Percentiles rank a stretch among this genome's conserved stretches.
Conservation (phyloP, 2,113 vertebrate genomes). For the Notarius lentiginosus region DNA sequence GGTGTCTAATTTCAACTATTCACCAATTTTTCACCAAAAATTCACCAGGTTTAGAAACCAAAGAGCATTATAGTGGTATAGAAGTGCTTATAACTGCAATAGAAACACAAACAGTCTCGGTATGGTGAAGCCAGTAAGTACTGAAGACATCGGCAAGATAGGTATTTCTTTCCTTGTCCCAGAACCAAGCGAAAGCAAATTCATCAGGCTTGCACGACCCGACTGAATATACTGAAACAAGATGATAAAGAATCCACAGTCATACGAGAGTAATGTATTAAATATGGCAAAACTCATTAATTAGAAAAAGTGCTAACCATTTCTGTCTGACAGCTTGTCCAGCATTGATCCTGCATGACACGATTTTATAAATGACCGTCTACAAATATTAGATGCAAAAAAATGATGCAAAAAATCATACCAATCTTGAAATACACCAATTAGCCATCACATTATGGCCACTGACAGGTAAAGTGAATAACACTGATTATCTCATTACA, state of each 20-base stretch:
- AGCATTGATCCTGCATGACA: constrained; percentile 41
- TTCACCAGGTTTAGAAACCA: too few species aligned
- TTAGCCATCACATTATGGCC: too few species aligned
- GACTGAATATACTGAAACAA: constrained; percentile 22
- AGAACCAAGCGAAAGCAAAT: neutral
- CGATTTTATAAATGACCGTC: constrained; percentile 38
- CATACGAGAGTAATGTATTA: neutral
- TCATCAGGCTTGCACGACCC: neutral
- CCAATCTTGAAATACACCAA: too few species aligned
- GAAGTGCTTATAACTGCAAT: too few species aligned
- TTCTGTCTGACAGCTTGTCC: neutral
- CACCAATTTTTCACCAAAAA: neutral
- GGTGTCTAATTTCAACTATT: neutral
- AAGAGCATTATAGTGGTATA: too few species aligned
- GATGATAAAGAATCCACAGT: neutral
- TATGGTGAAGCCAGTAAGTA: neutral
- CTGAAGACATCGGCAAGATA: constrained; percentile 14
- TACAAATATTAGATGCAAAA: neutral
- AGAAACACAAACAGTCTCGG: neutral
- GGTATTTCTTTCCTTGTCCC: accelerated
- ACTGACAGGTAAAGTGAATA: too few species aligned
- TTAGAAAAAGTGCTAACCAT: neutral
- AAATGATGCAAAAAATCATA: too few species aligned
- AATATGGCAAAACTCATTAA: neutral
- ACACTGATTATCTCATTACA: too few species aligned